Evolutionary conservation across 2,113 vertebrate species (phyloP).

Genomic region (Shinisaurus crocodilurus): DNA sequence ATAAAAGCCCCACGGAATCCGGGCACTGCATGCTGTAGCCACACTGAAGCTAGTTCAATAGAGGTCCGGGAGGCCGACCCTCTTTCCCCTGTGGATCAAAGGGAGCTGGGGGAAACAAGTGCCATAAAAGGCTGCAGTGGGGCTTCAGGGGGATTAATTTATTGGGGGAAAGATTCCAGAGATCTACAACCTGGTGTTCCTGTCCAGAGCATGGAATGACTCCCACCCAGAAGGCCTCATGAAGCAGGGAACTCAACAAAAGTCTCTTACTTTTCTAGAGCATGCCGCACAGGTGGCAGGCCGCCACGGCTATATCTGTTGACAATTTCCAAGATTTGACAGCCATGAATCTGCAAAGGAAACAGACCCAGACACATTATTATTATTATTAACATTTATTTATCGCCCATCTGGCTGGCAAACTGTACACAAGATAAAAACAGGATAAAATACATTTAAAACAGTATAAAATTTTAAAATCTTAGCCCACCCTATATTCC

Average conservation of each 20-base stretch:
- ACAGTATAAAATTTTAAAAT: too few species aligned
- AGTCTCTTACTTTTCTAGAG: slow-evolving; percentile 91
- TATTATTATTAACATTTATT: too few species aligned
- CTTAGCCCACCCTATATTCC: too few species aligned
- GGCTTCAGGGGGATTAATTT: background rate
- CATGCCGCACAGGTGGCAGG: slow-evolving; percentile 92
- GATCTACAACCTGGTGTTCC: background rate
- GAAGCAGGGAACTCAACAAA: background rate
- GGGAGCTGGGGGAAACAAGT: background rate
- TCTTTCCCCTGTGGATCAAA: background rate
- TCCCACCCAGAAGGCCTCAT: background rate
- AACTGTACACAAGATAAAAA: too few species aligned
- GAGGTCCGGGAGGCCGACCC: too few species aligned
- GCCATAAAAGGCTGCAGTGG: background rate
- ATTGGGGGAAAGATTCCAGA: background rate
- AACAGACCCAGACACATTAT: background rate
- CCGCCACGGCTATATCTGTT: slow-evolving; percentile 97
- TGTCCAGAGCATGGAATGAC: background rate
- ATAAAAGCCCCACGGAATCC: background rate
- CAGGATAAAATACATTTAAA: too few species aligned
- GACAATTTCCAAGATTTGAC: slow-evolving; percentile 95
- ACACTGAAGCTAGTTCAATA: background rate
- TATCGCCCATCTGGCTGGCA: too few species aligned
- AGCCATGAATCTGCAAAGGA: slow-evolving; percentile 91
- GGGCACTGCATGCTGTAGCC: background rate